Evolutionary conservation across 1,140 invertebrate genomes (phyloP), one percentile per base, ranked within the genome.

Genomic region (Cydia amplana): DNA sequence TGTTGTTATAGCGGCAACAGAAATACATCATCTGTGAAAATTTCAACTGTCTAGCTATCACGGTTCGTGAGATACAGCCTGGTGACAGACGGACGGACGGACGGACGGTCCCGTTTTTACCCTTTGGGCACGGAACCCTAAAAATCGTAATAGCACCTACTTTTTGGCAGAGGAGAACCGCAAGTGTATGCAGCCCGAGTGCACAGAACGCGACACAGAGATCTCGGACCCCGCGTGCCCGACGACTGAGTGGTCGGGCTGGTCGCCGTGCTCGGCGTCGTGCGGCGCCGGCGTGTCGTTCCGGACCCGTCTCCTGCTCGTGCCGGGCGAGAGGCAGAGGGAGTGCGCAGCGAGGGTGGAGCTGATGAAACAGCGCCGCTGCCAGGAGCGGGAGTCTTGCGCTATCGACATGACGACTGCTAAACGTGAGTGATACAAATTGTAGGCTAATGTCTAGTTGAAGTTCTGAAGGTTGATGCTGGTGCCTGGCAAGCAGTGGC

Each of bases 101-200:
- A n/a, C n/a, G n/a, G n/a, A n/a, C n/a, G n/a, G n/a, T n/a, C n/a
- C n/a, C n/a, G n/a, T n/a, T n/a, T n/a, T n/a, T n/a, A n/a, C n/a
- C n/a, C n/a, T n/a, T n/a, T n/a, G n/a, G n/a, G n/a, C n/a, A n/a
- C n/a, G n/a, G n/a, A n/a, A n/a, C n/a, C n/a, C 3, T 32, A 32
- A 32, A 32, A 6, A 2, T 2, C 4, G 14, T 14, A 14, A 46
- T 46, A 0, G 2, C 12, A 46, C 43, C 4, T 23, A 12, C n/a
- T 40, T 36, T 40, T 40, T 36, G 49, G 67, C 79, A 90, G 95
- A 95, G 43, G 95, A 98, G 83, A 97, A 95, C 83, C 94, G 95
- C 78, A 96, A 96, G 84, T 98, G 97, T 83, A 95, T 96, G 94
- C 88, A 93, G 65, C 94, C 95, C 0, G 90, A 94, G 1, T 97